Evolutionary conservation across 2,888 invertebrate species (phyloP), one percentile per base, ranked within the genome.

Genomic region (Salpingus planirostris): DNA sequence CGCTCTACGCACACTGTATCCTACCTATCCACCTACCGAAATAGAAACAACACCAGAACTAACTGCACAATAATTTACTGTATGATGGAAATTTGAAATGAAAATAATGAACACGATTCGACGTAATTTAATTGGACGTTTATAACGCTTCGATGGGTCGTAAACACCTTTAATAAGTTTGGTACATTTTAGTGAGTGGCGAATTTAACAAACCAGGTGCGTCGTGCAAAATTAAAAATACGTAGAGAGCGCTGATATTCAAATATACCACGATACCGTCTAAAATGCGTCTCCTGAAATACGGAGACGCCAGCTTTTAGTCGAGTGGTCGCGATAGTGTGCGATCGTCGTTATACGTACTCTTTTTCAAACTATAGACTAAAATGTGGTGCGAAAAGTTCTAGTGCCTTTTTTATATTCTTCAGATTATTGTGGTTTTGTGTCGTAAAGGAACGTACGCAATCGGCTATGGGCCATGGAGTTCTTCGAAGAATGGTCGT

Each of bases 401-500:
- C n/a, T n/a, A n/a, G n/a, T n/a, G n/a, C n/a, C n/a, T n/a, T n/a
- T n/a, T n/a, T n/a, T n/a, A n/a, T n/a, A n/a, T n/a, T n/a, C n/a
- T n/a, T n/a, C n/a, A n/a, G 10, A 11, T 26, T 26, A 2, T 13
- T 15, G 21, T 12, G 15, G 10, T 29, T 31, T 27, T 27, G 12
- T 2, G 13, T 6, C 21, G n/a, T n/a, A n/a, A n/a, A n/a, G n/a
- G n/a, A n/a, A n/a, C 12, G 11, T 10, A 11, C 24, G 7, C 21
- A 24, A 32, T 29, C 40, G 36, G 46, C 45, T 58, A 65, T 64
- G 64, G 64, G 54, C 58, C 48, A 65, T 64, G 65, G 65, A 65
- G 62, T 64, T 52, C 53, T 65, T 64, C 48, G 62, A 64, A 52
- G 65, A 64, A 54, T 65, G 64, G 64, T 52, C 58, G 49, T 18